Base-by-base conservation (phyloP, 2,888 invertebrate species). In the Sepiola atlantica region DNA sequence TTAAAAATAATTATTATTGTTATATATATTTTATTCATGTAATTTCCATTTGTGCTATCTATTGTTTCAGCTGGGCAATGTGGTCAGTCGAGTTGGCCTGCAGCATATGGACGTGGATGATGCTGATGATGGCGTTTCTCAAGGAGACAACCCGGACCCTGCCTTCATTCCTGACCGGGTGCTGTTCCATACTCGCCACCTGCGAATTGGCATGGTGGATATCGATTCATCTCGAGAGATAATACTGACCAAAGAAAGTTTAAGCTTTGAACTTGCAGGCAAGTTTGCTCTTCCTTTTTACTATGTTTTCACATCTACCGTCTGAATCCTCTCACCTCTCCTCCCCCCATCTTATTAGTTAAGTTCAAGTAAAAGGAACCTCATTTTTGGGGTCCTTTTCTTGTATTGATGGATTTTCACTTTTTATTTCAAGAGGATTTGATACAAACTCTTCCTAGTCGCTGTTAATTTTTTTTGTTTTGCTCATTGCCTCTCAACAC, bases 81-180 rank as follows among this genome's bases (percentile, higher is more conserved):
- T 93, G 93, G 61, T 93, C 55, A 93, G 93, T 61, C 55, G 28
- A 61, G 57, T 61, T 61, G 93, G 93, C 57, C 35, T 24, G 35
- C 93, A 93, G 57, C 54, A 61, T 32, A 93, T 93, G 93, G 93
- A 93, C 35, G 93, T 93, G 57, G 93, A 93, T 93, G 93, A 93
- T 35, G 93, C 61, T 61, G 93, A 93, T 45, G 92, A 92, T 55
- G 99, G 99, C 90, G 98, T 98, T 32, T 98, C 98, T 97, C 98
- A 98, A 97, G 98, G 98, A 96, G 98, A 98, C 95, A 98, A 98
- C 55, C 98, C 98, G 95, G 98, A 98, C 97, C 98, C 98, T 97
- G 98, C 99, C 97, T 97, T 98, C 95, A 96, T 98, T 93, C 97
- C 98, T 6, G 96, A 97, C 54, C 92, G 96, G 96, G 95, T 98